Evolutionary conservation across 2,888 invertebrate species (phyloP).

Genomic region (Hetaerina titia): DNA sequence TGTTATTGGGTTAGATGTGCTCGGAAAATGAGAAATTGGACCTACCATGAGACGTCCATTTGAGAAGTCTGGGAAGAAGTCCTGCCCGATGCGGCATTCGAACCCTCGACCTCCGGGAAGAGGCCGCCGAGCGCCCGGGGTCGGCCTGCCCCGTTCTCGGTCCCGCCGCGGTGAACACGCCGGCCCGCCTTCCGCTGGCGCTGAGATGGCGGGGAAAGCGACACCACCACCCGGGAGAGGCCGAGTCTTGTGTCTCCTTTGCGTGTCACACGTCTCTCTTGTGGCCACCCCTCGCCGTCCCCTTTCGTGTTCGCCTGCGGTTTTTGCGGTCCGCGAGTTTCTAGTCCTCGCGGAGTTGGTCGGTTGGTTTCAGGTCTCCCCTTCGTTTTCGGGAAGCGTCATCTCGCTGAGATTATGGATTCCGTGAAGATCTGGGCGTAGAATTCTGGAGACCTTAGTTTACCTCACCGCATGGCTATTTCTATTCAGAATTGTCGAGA

Average conservation of each 20-base stretch:
- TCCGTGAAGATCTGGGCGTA: too few relatives aligned
- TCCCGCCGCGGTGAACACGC: background rate
- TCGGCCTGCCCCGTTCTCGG: too few relatives aligned
- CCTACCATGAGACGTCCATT: background rate
- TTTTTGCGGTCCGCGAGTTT: conserved; percentile 10
- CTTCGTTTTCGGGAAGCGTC: background rate
- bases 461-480: too few relatives aligned
- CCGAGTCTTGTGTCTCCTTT: background rate
- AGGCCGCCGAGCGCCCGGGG: background rate
- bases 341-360: background rate
- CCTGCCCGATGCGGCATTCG: too few relatives aligned
- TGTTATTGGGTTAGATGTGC: too few relatives aligned
- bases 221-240: background rate
- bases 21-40: too few relatives aligned
- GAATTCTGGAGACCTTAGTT: too few relatives aligned
- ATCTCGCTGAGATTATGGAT: background rate
- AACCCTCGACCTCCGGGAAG: background rate
- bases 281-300: background rate
- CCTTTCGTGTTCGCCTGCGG: background rate
- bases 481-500: too few relatives aligned
- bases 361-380: background rate
- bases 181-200: background rate
- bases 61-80: background rate
- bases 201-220: background rate
- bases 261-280: background rate